phyloP scores from a whole-genome alignment of 37 sponge, comb jelly and placozoan genomes.

The Oscarella lobularis region DNA sequence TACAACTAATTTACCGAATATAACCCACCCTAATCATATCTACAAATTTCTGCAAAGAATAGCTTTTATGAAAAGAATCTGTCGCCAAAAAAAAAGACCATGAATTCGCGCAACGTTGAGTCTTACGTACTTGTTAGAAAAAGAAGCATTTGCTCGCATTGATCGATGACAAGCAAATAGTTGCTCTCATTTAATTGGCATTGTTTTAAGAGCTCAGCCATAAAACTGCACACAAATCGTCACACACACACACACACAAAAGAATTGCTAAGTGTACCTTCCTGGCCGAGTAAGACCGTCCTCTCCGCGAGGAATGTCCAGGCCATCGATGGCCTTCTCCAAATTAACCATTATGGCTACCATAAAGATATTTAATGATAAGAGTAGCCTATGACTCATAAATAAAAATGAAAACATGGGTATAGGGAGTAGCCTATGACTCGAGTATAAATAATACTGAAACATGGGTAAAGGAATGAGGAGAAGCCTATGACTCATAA shows the following conservation, averaged over 20 bases:
- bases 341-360: background rate
- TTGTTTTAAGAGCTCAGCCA: background rate
- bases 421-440: too few species aligned
- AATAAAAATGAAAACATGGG: too few species aligned
- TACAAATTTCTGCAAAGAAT: conserved; percentile 1
- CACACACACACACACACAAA: background rate
- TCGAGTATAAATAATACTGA: too few species aligned
- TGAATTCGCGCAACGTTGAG: too few species aligned
- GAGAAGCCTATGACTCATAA: too few species aligned
- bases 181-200: background rate
- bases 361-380: background rate
- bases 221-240: conserved; percentile 6
- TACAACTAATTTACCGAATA: too few species aligned
- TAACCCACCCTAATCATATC: background rate
- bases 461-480: too few species aligned
- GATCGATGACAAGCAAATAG: background rate
- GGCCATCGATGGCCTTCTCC: background rate
- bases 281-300: conserved; percentile 3
- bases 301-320: background rate
- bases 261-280: background rate
- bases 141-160: background rate
- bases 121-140: too few species aligned
- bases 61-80: background rate
- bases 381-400: too few species aligned
- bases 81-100: background rate